Evolutionary conservation across 2,888 invertebrate genomes (phyloP), one percentile per base, ranked within the genome.

Genomic region (Habrosyne pyritoides): DNA sequence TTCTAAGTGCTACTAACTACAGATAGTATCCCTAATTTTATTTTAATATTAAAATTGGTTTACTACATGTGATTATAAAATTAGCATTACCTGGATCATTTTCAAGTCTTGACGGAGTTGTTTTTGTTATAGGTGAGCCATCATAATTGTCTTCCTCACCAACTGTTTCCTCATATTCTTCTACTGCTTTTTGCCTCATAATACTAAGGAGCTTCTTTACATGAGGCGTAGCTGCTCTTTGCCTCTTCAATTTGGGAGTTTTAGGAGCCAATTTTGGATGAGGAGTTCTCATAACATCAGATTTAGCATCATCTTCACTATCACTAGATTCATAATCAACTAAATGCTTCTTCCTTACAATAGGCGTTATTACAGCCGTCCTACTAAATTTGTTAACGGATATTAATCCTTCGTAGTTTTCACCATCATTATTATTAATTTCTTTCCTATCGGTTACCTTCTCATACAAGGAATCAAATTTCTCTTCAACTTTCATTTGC

Each of bases 271-370:
- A 21, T 53, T 72, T 83, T 1, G 81, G 79, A 70, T 86, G 75
- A 10, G 83, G 83, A 2, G 86, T 89, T 24, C 62, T 65, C n/a
- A 67, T 56, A 2, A 57, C 53, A 10, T 73, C 67, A 6, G 53
- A 53, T 60, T 77, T 73, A 1, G 66, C 55, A 6, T 75, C 70
- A 33, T 66, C 69, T 53, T 90, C 89, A 51, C 77, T 81, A 10
- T 83, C 90, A 68, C 87, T 91, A 0, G 78, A 84, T 52, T 88
- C 91, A 48, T 91, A 92, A 76, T 91, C 91, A 1, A 92, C 91
- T 46, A 91, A 57, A 72, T 83, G 59, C 50, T 84, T 84, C 26
- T 80, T 85, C 57, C 88, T 79, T 0, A 90, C 68, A 6, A 87
- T 70, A 1, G 92, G 92, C 46, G 91, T 91, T 55, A 92, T 88